Evolutionary conservation across 2,797 vertebrate species (phyloP), one percentile per base, ranked within the genome.

Genomic region (Pseudomugil gertrudae): DNA sequence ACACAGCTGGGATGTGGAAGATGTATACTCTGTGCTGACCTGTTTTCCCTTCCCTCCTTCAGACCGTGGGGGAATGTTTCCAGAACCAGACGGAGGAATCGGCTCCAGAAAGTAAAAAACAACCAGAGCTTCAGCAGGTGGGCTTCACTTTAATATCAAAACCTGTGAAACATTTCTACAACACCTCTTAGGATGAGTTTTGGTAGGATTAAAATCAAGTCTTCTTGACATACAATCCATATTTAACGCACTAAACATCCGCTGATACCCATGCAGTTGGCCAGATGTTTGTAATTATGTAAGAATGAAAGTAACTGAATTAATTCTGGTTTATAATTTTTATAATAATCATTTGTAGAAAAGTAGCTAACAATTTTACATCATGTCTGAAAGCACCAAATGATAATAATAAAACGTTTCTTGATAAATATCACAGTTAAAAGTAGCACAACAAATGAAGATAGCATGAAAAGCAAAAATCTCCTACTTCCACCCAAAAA

Each of bases 21-120:
- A 9, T 40, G 6, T 59, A 29, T 43, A 10, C n/a, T 14, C 36
- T 62, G 23, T 11, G 7, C 33, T 60, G 30, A 27, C 27, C 33
- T 63, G 10, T 73, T 55, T 62, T 69, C 29, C 26, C 47, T 76
- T 1, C 35, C 65, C 27, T 66, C 65, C 54, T 43, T 45, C 40
- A 95, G 94, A 78, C 84, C n/a, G 91, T 90, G 10, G 79, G 71
- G 27, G 71, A 84, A 62, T 94, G 94, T 69, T 92, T 78, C 72
- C 90, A 92, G 65, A 94, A 93, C 79, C 90, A 92, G 83, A 94
- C 91, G 53, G 86, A 87, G 78, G 88, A 89, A 74, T 85, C 88
- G 26, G 84, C 84, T 57, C 66, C 50, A 59, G 88, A 87, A 69
- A 93, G 85, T 71, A 90, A 90, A 90, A 92, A 79, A 69, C 88